phyloP scores from a whole-genome alignment of 2,888 invertebrate genomes.

The Thecocarcelia acutangulata region DNA sequence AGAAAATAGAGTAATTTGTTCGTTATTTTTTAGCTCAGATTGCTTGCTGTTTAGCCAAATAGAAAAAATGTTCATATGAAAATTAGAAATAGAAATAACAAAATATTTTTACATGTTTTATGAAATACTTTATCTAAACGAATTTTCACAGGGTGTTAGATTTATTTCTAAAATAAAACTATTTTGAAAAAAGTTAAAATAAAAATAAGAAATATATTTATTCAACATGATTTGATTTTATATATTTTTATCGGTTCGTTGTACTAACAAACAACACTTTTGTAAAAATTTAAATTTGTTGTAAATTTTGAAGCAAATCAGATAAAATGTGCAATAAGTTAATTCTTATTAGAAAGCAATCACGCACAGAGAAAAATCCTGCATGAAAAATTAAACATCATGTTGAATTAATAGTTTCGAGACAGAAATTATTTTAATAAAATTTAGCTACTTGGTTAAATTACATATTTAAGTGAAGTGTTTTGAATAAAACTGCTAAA shows the following conservation, averaged over 20 bases:
- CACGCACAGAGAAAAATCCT: no score
- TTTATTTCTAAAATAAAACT: slow-evolving; percentile 16
- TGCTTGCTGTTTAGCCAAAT: slow-evolving; percentile 59
- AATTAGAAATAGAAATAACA: slow-evolving; percentile 18
- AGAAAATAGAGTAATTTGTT: slow-evolving; percentile 72
- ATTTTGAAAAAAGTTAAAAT: not conserved
- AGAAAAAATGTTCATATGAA: slow-evolving; percentile 12
- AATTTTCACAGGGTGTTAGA: slow-evolving; percentile 26
- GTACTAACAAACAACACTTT: not conserved
- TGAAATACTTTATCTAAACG: not conserved
- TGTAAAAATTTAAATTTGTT: not conserved
- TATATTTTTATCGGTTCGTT: slow-evolving; percentile 22
- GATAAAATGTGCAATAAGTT: not conserved
- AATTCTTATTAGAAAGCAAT: no score
- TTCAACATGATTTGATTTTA: slow-evolving; percentile 36
- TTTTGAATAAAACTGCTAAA: no score
- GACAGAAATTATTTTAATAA: no score
- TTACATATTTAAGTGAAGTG: no score
- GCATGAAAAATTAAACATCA: no score
- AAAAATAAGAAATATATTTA: slow-evolving; percentile 24
- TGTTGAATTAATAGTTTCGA: no score
- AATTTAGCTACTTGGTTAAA: no score
- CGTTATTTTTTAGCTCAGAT: slow-evolving; percentile 70
- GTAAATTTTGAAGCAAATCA: slow-evolving; percentile 25
- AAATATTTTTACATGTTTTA: slow-evolving; percentile 30